A percentile compares a stretch with the other conserved stretches of the same genome.
These are phyloP conservation scores for Scaptomyza graminum DNA, from an alignment of 1,140 invertebrate species.

Conservation along the genomic window DNA sequence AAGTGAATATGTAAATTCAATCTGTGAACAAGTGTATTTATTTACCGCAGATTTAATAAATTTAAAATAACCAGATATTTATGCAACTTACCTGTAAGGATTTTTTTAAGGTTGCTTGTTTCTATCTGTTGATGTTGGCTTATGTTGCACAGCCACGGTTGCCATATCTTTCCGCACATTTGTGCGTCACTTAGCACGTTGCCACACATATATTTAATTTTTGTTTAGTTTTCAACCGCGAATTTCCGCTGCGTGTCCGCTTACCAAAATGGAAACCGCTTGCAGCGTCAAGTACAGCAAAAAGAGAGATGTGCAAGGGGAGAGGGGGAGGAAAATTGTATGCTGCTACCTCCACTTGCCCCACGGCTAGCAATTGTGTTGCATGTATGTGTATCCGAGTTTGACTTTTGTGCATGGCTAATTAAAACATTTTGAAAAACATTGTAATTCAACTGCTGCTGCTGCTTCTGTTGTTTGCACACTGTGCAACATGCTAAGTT, in stretches of 20 bases:
- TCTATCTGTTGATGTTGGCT: conserved; percentile 6
- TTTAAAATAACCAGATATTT: conserved; percentile 1
- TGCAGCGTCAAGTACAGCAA: neutral
- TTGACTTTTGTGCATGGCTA: conserved; percentile 55
- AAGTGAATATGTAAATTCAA: neutral
- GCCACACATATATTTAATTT: conserved; percentile 25
- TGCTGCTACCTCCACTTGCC: too few species aligned
- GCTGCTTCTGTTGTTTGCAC: conserved; percentile 24
- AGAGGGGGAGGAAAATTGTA: neutral
- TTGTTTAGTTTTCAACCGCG: conserved; percentile 32
- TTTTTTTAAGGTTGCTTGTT: conserved; percentile 1
- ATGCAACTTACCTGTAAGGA: neutral
- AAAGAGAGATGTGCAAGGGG: neutral
- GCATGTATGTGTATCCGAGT: neutral
- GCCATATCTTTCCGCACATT: neutral
- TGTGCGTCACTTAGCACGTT: conserved; percentile 25
- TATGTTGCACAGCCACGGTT: neutral
- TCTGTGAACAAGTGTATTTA: neutral
- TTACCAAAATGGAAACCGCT: conserved; percentile 26
- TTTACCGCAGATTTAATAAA: too few species aligned
- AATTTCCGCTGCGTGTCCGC: conserved; percentile 51
- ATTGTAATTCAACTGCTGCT: conserved; percentile 34
- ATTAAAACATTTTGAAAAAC: conserved; percentile 68
- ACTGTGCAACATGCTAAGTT: conserved; percentile 30
- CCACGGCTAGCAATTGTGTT: neutral